phyloP scores from a whole-genome alignment of 2,888 invertebrate species.

The Agrochola circellaris region DNA sequence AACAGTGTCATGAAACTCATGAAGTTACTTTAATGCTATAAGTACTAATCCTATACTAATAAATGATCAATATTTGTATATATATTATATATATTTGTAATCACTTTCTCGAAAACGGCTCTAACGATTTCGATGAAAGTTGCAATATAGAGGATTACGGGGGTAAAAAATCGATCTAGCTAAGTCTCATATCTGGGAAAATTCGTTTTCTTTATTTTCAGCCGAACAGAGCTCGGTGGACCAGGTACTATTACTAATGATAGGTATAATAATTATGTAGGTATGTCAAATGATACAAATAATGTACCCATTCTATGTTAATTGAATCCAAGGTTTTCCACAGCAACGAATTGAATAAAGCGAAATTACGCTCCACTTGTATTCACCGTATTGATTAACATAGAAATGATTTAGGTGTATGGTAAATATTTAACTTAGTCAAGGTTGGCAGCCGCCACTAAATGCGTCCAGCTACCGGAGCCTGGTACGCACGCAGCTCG shows the following conservation, averaged over 20 bases:
- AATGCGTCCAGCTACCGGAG: slow-evolving; percentile 70
- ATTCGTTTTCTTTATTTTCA: no score
- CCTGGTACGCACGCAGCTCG: slow-evolving; percentile 70
- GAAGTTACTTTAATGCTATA: not conserved
- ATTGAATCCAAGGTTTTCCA: slow-evolving; percentile 1
- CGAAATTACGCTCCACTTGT: slow-evolving; percentile 15
- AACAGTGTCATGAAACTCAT: not conserved
- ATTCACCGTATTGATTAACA: slow-evolving; percentile 33
- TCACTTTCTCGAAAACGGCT: no score
- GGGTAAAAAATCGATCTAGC: no score
- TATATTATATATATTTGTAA: no score
- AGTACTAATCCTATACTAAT: not conserved
- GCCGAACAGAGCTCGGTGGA: no score
- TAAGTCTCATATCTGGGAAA: no score
- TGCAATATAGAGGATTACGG: no score
- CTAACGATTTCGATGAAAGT: no score
- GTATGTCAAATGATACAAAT: not conserved
- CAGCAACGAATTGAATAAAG: slow-evolving; percentile 8
- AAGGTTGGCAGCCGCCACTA: slow-evolving; percentile 69
- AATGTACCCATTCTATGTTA: not conserved
- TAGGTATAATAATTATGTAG: not conserved
- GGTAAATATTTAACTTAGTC: slow-evolving; percentile 70
- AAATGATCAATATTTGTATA: no score
- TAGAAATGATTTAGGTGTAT: slow-evolving; percentile 50
- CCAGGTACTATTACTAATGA: not conserved